Evolutionary conservation across 2,797 vertebrate genomes (phyloP).

Genomic region (Phalanger gymnotis): DNA sequence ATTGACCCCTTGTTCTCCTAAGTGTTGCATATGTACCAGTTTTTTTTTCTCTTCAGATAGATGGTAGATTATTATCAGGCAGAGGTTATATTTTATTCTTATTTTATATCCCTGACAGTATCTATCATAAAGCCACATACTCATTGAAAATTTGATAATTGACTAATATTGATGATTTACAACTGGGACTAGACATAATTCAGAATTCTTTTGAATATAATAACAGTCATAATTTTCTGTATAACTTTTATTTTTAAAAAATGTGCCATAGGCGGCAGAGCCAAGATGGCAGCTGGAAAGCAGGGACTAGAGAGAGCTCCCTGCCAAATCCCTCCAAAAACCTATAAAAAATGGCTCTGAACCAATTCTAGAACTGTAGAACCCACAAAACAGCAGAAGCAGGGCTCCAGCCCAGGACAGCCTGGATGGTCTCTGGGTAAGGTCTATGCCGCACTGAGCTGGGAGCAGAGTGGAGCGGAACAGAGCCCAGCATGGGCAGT

Average conservation of each 20-base stretch:
- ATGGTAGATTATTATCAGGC: background rate
- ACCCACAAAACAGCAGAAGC: too few species aligned
- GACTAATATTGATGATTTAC: slow-evolving; percentile 12
- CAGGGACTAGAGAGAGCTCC: too few species aligned
- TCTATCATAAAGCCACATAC: background rate
- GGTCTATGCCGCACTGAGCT: too few species aligned
- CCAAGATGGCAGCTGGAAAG: too few species aligned
- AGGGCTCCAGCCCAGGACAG: too few species aligned
- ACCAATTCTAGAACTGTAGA: too few species aligned
- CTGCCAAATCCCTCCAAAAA: too few species aligned
- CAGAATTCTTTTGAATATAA: background rate
- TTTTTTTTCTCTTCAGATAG: background rate
- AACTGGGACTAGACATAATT: background rate
- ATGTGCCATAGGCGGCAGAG: too few species aligned
- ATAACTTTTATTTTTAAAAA: background rate
- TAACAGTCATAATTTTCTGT: background rate
- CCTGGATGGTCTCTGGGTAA: too few species aligned
- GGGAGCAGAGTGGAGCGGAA: too few species aligned
- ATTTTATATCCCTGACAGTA: background rate
- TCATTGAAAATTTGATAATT: slow-evolving; percentile 9
- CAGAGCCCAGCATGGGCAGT: too few species aligned
- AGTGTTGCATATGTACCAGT: background rate
- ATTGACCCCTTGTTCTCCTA: background rate
- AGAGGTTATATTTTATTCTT: background rate
- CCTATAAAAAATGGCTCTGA: too few species aligned